Evolutionary conservation across 2,113 vertebrate genomes (phyloP).

Genomic region (Ailurus styani): DNA sequence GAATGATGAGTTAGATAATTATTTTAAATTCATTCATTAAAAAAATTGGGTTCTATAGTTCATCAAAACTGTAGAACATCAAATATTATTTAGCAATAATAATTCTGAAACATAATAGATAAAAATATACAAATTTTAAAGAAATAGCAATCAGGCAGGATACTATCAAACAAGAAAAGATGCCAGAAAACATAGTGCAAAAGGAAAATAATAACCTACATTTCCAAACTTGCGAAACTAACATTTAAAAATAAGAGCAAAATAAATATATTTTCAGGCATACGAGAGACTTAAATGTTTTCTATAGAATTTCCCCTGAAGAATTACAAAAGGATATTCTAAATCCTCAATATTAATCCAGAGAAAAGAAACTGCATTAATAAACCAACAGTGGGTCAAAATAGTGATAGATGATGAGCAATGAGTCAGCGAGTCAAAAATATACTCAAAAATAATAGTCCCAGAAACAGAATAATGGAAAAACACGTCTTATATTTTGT

Average conservation of each 20-base stretch:
- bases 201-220: background rate
- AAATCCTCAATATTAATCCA: background rate
- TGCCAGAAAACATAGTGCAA: background rate
- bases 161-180: background rate
- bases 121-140: background rate
- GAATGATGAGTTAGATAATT: background rate
- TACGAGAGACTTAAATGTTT: background rate
- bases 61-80: background rate
- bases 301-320: background rate
- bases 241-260: background rate
- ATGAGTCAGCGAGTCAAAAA: background rate
- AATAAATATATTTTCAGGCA: background rate
- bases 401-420: background rate
- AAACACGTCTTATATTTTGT: background rate
- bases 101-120: background rate
- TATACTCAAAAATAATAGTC: background rate
- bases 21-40: background rate
- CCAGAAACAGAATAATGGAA: background rate
- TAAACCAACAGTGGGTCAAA: background rate
- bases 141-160: background rate
- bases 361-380: background rate
- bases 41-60: background rate
- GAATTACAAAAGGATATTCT: background rate
- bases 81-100: background rate
- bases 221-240: background rate